A percentile compares a stretch with the other conserved stretches of the same genome.
Conservation (phyloP, 1,140 invertebrate genomes). For the Papilio machaon region DNA sequence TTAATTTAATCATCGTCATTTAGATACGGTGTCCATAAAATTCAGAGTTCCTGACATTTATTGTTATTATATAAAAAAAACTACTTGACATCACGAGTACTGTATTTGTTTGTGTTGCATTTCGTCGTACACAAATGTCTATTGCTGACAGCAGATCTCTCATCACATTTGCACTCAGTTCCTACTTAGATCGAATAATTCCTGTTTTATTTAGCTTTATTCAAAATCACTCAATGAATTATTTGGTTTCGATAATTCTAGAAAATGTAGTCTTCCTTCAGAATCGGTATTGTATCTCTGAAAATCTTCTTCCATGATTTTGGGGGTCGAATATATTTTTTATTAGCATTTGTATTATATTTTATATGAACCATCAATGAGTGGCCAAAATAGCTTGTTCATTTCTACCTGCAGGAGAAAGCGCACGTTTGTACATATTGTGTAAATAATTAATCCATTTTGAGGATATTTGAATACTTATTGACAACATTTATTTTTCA, state of each 20-base stretch:
- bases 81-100: constrained; percentile 38
- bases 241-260: constrained; percentile 52
- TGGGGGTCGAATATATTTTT: constrained; percentile 76
- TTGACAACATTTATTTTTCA: constrained; percentile 60
- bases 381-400: constrained; percentile 72
- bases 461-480: constrained; percentile 69
- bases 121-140: constrained; percentile 61
- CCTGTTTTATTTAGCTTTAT: constrained; percentile 69
- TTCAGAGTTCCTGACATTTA: constrained; percentile 59
- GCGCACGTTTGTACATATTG: constrained; percentile 76
- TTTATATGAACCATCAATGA: constrained; percentile 60
- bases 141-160: constrained; percentile 68
- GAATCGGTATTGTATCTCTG: constrained; percentile 33
- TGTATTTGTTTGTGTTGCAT: constrained; percentile 66
- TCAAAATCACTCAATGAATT: constrained; percentile 56
- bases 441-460: constrained; percentile 77
- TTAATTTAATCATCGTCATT: constrained; percentile 34
- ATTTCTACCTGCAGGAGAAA: constrained; percentile 55
- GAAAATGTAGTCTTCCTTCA: constrained; percentile 75
- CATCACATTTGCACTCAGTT: constrained; percentile 79
- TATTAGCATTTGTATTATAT: constrained; percentile 58
- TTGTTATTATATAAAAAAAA: constrained; percentile 51
- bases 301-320: constrained; percentile 40
- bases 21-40: constrained; percentile 40
- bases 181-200: constrained; percentile 78